A percentile compares a stretch with the other conserved stretches of the same genome.
These are phyloP conservation scores for Rachycentron canadum DNA, from an alignment of 2,797 vertebrate genomes.

Conservation along the genomic window DNA sequence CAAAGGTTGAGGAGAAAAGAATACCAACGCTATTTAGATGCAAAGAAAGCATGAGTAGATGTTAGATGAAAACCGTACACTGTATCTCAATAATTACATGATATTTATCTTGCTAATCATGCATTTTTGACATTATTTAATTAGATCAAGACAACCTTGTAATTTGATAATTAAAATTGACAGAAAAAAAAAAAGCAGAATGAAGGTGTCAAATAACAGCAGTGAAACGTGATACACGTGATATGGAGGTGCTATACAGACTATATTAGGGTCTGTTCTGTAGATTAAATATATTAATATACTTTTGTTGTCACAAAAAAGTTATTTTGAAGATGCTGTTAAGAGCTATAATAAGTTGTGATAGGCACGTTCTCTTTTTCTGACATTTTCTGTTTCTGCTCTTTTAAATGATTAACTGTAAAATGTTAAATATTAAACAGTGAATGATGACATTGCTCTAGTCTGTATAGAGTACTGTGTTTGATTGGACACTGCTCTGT, in stretches of 20 bases:
- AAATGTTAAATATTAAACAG: too few species aligned
- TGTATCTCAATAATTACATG: not conserved
- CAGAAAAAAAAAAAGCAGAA: not conserved
- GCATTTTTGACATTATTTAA: conserved; percentile 1
- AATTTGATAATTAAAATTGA: not conserved
- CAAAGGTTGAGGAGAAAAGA: not conserved
- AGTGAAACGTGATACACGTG: not conserved
- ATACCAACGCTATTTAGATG: not conserved
- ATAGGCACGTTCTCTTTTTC: too few species aligned
- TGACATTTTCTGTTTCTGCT: too few species aligned
- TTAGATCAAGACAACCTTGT: not conserved
- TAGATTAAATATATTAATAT: too few species aligned
- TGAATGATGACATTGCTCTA: not conserved
- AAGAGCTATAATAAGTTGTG: too few species aligned
- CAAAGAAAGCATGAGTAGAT: too few species aligned
- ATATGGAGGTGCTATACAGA: not conserved
- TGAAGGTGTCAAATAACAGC: not conserved
- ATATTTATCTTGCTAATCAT: not conserved
- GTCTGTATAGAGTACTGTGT: not conserved
- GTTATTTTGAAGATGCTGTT: too few species aligned
- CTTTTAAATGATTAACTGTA: too few species aligned
- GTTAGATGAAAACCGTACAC: not conserved
- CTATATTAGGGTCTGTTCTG: not conserved
- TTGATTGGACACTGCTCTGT: not conserved
- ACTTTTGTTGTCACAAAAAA: too few species aligned